Conservation (phyloP, 2,113 vertebrate genomes). For the Acrocephalus arundinaceus region DNA sequence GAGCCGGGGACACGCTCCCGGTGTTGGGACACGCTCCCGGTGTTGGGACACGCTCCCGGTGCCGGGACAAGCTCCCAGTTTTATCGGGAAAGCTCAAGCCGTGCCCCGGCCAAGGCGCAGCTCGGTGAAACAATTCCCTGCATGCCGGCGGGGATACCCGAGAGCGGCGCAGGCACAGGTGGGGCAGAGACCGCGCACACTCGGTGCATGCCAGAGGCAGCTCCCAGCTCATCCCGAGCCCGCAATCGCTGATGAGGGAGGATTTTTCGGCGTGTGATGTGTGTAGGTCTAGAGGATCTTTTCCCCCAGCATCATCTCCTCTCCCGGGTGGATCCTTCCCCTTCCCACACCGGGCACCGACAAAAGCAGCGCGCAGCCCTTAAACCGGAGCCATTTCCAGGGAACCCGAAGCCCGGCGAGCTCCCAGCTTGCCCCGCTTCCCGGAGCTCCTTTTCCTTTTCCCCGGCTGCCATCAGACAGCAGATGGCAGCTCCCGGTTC, state of each 20-base stretch:
- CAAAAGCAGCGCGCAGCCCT: neutral
- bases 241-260: fast-evolving
- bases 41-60: too few relatives aligned
- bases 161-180: neutral
- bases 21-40: too few relatives aligned
- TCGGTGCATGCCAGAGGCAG: neutral
- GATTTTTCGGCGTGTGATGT: neutral
- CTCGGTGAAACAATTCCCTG: neutral
- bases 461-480: conserved; percentile 23
- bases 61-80: too few relatives aligned
- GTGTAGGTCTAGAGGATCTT: fast-evolving
- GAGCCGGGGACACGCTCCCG: too few relatives aligned
- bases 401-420: neutral
- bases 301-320: neutral
- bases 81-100: fast-evolving
- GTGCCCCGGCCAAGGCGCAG: neutral
- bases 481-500: conserved; percentile 40
- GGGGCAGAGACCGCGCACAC: fast-evolving
- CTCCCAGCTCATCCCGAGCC: neutral
- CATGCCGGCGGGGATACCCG: neutral
- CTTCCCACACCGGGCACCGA: neutral
- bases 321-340: neutral
- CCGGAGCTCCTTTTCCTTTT: neutral
- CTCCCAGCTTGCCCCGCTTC: neutral
- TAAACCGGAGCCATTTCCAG: neutral